Evolutionary conservation across 1,140 invertebrate species (phyloP).

Genomic region (Orchestia grillus): DNA sequence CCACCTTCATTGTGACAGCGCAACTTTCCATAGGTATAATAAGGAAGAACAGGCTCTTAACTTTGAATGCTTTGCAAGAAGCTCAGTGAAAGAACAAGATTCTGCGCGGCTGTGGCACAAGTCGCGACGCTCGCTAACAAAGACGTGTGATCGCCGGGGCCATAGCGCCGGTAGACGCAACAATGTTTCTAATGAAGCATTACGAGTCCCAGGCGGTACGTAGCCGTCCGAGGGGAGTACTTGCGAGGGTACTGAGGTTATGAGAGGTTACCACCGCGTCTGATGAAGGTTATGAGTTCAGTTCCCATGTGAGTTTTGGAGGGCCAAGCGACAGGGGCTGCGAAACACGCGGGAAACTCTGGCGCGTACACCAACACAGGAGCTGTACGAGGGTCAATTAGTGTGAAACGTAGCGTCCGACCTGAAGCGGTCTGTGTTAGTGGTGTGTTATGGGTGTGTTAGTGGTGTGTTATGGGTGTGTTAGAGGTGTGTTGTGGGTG

Average conservation of each 20-base stretch:
- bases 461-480: too few relatives aligned
- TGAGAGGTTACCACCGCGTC: not conserved
- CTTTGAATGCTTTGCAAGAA: not conserved
- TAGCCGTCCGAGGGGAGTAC: not conserved
- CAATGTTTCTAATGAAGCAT: conserved; percentile 49
- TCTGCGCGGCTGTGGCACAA: not conserved
- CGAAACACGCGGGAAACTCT: too few relatives aligned
- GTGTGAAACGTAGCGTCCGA: too few relatives aligned
- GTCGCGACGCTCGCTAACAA: not conserved
- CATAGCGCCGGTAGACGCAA: not conserved
- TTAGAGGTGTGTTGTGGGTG: too few relatives aligned
- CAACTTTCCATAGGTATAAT: too few relatives aligned
- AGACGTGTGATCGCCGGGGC: conserved; percentile 23
- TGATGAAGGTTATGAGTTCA: not conserved
- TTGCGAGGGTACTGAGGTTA: conserved; percentile 35
- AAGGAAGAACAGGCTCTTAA: too few relatives aligned
- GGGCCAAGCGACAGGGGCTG: not conserved
- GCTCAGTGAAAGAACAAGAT: not conserved
- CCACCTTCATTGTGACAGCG: too few relatives aligned
- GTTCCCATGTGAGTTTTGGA: not conserved
- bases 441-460: too few relatives aligned
- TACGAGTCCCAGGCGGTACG: not conserved
- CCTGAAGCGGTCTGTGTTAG: too few relatives aligned
- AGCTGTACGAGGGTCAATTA: too few relatives aligned
- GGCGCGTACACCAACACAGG: too few relatives aligned